Evolutionary conservation across 2,797 vertebrate species (phyloP), one percentile per base, ranked within the genome.

Genomic region (Etheostoma perlongum): DNA sequence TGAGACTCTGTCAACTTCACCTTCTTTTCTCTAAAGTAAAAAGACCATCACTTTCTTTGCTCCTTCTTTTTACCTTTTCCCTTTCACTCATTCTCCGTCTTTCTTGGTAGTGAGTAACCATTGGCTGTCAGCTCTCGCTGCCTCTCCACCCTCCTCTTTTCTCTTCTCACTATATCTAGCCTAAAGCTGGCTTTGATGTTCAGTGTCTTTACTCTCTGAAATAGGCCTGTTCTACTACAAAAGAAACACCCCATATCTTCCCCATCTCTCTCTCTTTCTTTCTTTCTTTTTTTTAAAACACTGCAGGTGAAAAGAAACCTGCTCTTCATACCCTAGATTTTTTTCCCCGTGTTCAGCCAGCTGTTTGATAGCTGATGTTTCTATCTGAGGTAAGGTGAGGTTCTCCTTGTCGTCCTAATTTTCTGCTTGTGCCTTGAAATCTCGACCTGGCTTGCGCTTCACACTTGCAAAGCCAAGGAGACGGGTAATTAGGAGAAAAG

Each of bases 111-210:
- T 36, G 73, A 27, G 52, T 36, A 69, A 82, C 46, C 51, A 14
- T 18, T 57, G 66, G 27, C 68, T 84, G 48, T 72, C 74, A 79
- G 76, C 59, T 80, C 49, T 23, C 52, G 54, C 71, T 68, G 47
- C 78, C 36, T 57, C 53, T 68, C 15, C 68, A 27, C 59, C 54
- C 27, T 74, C 58, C 46, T 54, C 55, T 33, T n/a, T 47, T 58
- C 19, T 77, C 48, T 70, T 54, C 14, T 30, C 58, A 6, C 64
- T 76, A 57, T 82, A 84, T 76, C 77, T 73, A 77, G 64, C 77
- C 77, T 42, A 81, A 66, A 79, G 74, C 65, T 59, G 58, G 30
- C 90, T 92, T 91, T 92, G 88, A 90, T 91, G 85, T 87, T 82
- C 63, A 51, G 23, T 54, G 49, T 74, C 58, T 81, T 81, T 81